phyloP scores from a whole-genome alignment of 2,113 vertebrate species.

The Prochilodus magdalenae region DNA sequence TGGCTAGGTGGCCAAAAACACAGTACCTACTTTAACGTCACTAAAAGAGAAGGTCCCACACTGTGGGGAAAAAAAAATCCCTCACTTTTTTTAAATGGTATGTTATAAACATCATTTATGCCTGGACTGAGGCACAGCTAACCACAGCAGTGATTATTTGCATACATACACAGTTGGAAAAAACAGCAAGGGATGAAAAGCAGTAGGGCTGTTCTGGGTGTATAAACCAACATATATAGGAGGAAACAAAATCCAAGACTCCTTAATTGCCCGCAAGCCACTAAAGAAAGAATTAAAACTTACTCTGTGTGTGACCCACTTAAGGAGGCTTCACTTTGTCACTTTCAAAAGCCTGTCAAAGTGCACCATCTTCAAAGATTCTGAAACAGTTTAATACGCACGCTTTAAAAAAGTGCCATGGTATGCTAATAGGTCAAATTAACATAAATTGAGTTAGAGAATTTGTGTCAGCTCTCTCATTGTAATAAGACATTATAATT shows the following conservation, averaged over 20 bases:
- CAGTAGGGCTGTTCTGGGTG: neutral
- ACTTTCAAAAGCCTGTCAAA: conserved; percentile 10
- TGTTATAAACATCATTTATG: too few species aligned
- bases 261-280: neutral
- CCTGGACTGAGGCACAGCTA: too few species aligned
- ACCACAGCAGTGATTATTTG: too few species aligned
- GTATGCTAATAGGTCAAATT: conserved; percentile 32
- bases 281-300: neutral
- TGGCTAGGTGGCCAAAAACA: conserved; percentile 18
- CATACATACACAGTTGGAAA: too few species aligned
- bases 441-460: conserved; percentile 16
- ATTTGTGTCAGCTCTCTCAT: conserved; percentile 36
- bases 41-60: neutral
- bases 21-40: neutral
- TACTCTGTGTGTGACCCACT: conserved; percentile 3
- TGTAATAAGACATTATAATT: conserved; percentile 32
- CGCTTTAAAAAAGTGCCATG: neutral
- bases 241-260: neutral
- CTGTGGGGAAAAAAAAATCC: neutral
- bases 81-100: too few species aligned
- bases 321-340: conserved; percentile 8
- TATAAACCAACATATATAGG: neutral
- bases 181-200: too few species aligned
- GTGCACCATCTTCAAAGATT: neutral
- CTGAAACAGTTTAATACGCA: neutral